Base-by-base conservation (phyloP, 2,113 vertebrate species). In the Neopipo cinnamomea region DNA sequence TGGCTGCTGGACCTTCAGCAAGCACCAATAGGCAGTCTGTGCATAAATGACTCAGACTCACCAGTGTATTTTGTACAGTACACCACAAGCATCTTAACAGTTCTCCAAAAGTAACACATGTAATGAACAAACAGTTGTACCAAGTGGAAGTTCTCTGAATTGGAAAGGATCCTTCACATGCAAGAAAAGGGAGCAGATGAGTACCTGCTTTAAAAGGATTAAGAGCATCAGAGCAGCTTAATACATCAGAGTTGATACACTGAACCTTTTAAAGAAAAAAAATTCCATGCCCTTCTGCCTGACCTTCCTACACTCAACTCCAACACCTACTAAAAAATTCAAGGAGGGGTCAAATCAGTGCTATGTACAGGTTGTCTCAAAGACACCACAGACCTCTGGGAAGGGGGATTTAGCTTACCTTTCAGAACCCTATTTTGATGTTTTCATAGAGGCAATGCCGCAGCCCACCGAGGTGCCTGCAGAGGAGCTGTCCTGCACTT, bases 401-500 rank as follows among this genome's bases (percentile, higher is more conserved):
- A 80, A 86, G 31, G 20, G 27, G 24, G 16, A 63, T 39, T 67
- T 31, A n/a, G 17, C 52, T 92, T 71, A 70, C 50, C 52, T 90
- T 82, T 70, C 4, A 1, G 62, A 84, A 74, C 39, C 39, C 46
- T 44, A 21, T 28, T 56, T 85, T 33, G 23, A 39, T 33, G 70
- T 35, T 85, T 68, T 28, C 4, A 2, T 3, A 39, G 39, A 77
- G 19, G 62, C 22, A 25, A 42, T 0, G 3, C 13, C 0, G 1
- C n/a, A 66, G 5, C 17, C 33, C 1, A 0, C 18, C 0, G 0
- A 73, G 23, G 19, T 76, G 70, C 68, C 72, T 35, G 61, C 18
- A 4, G 67, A 72, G 95, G 95, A 98, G 97, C 96, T 98, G 97
- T 97, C 97, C 97, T 89, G 86, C 50, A 31, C 72, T 97, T 98